These are phyloP conservation scores for Tragelaphus scriptus DNA, from an alignment of 2,113 vertebrate genomes.

Conservation along the genomic window DNA sequence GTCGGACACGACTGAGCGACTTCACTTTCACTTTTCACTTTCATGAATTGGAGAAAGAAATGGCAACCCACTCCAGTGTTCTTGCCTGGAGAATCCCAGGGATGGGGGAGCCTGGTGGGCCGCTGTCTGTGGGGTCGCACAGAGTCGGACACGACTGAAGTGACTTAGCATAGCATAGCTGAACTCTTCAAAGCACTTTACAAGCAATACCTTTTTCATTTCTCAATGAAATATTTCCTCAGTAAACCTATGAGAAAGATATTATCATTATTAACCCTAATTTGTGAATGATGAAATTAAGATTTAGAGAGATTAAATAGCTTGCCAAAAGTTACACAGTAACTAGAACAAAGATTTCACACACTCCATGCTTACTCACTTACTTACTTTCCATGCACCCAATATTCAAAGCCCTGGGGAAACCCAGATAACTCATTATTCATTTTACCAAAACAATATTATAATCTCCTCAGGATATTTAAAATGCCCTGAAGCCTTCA, in stretches of 20 bases:
- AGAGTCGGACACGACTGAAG: too few species aligned
- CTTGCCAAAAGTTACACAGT: background rate
- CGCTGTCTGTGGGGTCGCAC: too few species aligned
- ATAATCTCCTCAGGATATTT: background rate
- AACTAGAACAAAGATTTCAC: constrained; percentile 10
- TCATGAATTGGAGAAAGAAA: too few species aligned
- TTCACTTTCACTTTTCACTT: too few species aligned
- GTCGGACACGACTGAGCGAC: too few species aligned
- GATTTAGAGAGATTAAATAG: background rate
- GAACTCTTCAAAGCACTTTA: background rate
- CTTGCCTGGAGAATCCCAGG: too few species aligned
- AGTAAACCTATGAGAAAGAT: background rate
- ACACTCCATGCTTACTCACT: background rate
- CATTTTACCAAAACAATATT: background rate
- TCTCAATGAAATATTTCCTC: background rate
- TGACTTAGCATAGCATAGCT: too few species aligned
- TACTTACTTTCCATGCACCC: background rate
- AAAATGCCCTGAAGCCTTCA: background rate
- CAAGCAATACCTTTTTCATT: background rate
- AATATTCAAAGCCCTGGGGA: background rate
- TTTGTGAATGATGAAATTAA: background rate
- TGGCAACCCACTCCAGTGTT: too few species aligned
- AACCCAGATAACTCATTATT: background rate
- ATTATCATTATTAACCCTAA: background rate
- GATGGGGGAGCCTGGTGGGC: too few species aligned